Conservation (phyloP, 2,797 vertebrate genomes). For the Vireo griseus region DNA sequence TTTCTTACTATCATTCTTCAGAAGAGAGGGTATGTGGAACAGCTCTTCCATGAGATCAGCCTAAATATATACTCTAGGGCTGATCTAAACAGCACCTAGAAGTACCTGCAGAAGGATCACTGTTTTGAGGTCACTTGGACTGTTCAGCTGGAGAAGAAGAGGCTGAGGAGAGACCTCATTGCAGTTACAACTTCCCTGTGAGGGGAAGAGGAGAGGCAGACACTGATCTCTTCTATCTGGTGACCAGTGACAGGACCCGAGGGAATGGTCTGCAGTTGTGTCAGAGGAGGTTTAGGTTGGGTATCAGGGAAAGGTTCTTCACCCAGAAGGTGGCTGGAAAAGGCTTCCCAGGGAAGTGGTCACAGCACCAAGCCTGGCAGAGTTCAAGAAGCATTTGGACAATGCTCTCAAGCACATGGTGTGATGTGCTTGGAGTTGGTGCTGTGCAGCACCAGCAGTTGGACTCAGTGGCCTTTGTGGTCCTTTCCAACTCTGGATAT, state of each 20-base stretch:
- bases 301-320: background rate
- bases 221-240: background rate
- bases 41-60: background rate
- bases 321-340: background rate
- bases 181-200: background rate
- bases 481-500: background rate
- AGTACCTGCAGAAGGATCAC: background rate
- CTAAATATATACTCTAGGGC: background rate
- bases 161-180: accelerated
- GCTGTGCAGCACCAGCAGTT: background rate
- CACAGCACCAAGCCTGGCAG: background rate
- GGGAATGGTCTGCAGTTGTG: accelerated
- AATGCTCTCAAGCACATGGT: background rate
- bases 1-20: background rate
- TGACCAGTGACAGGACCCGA: background rate
- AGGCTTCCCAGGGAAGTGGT: background rate
- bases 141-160: background rate
- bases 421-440: background rate
- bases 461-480: background rate
- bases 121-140: background rate
- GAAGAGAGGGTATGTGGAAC: background rate
- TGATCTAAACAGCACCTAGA: background rate
- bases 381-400: accelerated
- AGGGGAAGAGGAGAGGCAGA: background rate
- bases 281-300: background rate